Evolutionary conservation across 1,140 invertebrate species (phyloP).

Genomic region (Diachasmimorpha longicaudata): DNA sequence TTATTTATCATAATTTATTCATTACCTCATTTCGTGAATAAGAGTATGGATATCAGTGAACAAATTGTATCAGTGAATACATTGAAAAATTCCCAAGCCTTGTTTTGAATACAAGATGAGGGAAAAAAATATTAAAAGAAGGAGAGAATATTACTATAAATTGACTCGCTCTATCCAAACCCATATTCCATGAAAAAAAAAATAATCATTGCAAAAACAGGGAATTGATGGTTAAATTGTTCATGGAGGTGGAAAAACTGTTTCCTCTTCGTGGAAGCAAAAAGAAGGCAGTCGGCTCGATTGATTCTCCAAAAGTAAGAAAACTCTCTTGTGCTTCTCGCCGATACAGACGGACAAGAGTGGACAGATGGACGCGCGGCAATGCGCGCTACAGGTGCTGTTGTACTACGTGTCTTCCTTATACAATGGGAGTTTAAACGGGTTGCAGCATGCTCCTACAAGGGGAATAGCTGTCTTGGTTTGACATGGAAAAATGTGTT

Average conservation of each 20-base stretch:
- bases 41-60: no score
- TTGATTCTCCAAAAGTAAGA: conserved; percentile 4
- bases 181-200: not conserved
- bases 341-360: not conserved
- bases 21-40: no score
- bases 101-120: no score
- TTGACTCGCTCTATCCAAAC: not conserved
- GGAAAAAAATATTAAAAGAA: no score
- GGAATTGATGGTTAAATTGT: not conserved
- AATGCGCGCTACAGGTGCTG: not conserved
- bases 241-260: not conserved
- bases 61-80: no score
- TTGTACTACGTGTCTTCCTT: not conserved
- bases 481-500: no score
- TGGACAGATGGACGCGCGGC: conserved; percentile 1
- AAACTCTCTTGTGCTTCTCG: not conserved
- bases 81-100: no score
- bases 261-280: not conserved
- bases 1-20: no score
- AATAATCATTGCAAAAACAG: not conserved
- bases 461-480: no score
- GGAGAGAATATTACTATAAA: no score
- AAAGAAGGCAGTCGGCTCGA: not conserved
- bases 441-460: no score
- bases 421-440: not conserved